Base-by-base conservation (phyloP, 2,797 vertebrate genomes). In the Myiotriccus ornatus region DNA sequence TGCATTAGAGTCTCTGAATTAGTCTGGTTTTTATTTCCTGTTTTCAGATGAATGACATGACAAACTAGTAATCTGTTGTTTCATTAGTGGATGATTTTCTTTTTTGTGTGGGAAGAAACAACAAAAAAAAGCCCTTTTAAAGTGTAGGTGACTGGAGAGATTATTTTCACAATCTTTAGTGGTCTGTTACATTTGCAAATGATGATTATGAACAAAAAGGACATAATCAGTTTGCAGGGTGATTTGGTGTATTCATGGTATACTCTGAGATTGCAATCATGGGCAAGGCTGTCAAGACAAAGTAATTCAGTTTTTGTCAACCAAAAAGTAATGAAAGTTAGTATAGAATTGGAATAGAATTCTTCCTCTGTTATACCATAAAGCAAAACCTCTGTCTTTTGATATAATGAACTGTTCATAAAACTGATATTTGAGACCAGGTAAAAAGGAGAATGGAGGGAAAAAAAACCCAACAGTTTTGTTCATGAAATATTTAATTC, bases 391-490 rank as follows among this genome's bases (percentile, higher is more conserved):
- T 79, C 34, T 32, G 7, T 83, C 34, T 65, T 79, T 12, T 73
- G 35, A 46, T 77, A 10, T 17, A 64, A 57, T 55, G 16, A 89
- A n/a, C 35, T 87, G 37, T 43, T 71, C 25, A 71, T 55, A 28
- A 60, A 34, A 8, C 30, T 71, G 53, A 21, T n/a, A 27, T 73
- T 73, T 89, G 52, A 60, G 30, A 64, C 35, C 44, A 11, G 0
- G 0, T 71, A 57, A 75, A 80, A 80, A 69, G 44, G 44, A 74
- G 16, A 81, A 39, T 37, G 9, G n/a, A 82, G 13, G 14, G 7
- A 9, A 52, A 60, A 55, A 1, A 52, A 0, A 16, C 6, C 0
- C 22, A n/a, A n/a, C n/a, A 23, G 28, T 46, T 62, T 70, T 50
- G 22, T 46, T 80, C 16, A 7, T 27, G 5, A 65, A 52, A 71